Conservation (phyloP, 1,140 invertebrate species). For the Manduca sexta region DNA sequence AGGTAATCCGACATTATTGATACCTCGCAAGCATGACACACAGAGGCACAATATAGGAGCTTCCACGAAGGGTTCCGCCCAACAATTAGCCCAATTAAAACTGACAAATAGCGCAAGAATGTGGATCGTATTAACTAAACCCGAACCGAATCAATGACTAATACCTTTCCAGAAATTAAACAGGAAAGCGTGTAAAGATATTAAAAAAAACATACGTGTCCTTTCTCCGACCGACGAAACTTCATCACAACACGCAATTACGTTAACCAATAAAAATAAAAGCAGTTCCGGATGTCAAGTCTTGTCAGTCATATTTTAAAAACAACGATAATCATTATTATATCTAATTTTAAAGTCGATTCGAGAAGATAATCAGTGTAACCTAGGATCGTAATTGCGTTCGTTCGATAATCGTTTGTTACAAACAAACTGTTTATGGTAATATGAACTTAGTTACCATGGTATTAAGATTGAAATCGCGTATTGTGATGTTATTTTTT, state of each 20-base stretch:
- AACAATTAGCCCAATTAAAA: conserved; percentile 55
- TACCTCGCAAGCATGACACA: not conserved
- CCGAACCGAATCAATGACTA: conserved; percentile 22
- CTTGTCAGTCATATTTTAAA: conserved; percentile 57
- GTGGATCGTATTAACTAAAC: conserved; percentile 14
- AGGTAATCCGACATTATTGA: not conserved
- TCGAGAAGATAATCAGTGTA: conserved; percentile 55
- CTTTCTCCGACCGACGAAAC: not conserved
- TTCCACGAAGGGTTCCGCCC: conserved; percentile 45
- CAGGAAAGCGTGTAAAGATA: not conserved
- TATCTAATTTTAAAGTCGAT: conserved; percentile 62
- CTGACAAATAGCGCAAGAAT: conserved; percentile 27
- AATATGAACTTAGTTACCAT: conserved; percentile 23
- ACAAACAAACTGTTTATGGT: conserved; percentile 8
- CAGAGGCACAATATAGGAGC: conserved; percentile 3
- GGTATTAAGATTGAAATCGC: not conserved
- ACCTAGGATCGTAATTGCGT: conserved; percentile 38
- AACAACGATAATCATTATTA: conserved; percentile 67
- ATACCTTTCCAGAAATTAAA: conserved; percentile 16
- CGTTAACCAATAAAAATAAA: conserved; percentile 41
- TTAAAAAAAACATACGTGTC: not conserved
- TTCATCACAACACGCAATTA: conserved; percentile 24
- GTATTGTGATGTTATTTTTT: conserved; percentile 16
- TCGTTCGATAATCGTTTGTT: conserved; percentile 31
- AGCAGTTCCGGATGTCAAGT: conserved; percentile 52